Conservation (phyloP, 1,140 invertebrate genomes). For the Harlomillsia oculata region DNA sequence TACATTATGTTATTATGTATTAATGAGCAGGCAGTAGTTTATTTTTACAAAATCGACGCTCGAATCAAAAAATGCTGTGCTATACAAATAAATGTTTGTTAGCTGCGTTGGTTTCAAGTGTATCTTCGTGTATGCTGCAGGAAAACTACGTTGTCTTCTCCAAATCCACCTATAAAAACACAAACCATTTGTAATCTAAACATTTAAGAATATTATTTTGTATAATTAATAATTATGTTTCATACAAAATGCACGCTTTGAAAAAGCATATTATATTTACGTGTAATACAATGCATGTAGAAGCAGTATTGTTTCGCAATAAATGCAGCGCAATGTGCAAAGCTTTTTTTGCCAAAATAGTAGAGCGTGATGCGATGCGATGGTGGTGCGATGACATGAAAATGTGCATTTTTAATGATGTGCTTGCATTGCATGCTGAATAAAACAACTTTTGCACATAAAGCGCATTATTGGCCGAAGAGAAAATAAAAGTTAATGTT, state of each 20-base stretch:
- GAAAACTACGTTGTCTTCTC: conserved; percentile 7
- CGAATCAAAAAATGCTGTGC: no score
- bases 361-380: neutral
- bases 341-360: neutral
- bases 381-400: neutral
- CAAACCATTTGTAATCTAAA: neutral
- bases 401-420: neutral
- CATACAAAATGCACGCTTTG: no score
- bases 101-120: no score
- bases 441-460: neutral
- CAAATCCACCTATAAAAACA: neutral
- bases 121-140: neutral
- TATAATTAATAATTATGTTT: neutral
- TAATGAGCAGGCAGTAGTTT: no score
- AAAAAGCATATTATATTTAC: neutral
- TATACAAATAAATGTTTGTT: no score
- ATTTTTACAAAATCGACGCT: no score
- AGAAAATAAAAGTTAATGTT: conserved; percentile 8
- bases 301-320: neutral
- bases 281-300: neutral
- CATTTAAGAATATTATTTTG: neutral
- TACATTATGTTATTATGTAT: no score
- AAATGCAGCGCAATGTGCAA: neutral
- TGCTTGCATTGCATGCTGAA: neutral
- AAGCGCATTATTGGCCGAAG: neutral